These are phyloP conservation scores for Cyaniris semiargus DNA, from an alignment of 2,888 invertebrate genomes.

Conservation along the genomic window DNA sequence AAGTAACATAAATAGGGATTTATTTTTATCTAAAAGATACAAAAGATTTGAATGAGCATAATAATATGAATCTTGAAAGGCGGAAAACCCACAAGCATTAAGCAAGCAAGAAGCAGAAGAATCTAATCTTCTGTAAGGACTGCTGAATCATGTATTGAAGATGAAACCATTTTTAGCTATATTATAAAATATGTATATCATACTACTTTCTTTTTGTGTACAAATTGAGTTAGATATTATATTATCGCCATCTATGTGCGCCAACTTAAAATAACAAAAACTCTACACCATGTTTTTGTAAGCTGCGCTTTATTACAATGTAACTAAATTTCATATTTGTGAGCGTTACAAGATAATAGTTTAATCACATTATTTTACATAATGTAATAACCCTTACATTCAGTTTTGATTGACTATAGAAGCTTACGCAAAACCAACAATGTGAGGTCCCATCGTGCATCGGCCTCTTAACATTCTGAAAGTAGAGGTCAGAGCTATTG, in stretches of 20 bases:
- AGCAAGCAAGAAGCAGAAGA: too few species aligned
- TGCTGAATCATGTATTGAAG: too few species aligned
- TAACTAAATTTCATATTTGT: background rate
- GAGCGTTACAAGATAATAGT: background rate
- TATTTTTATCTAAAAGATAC: too few species aligned
- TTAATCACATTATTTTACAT: background rate
- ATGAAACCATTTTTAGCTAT: too few species aligned
- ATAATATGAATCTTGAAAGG: too few species aligned
- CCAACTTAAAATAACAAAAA: conserved; percentile 11
- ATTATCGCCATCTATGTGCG: background rate
- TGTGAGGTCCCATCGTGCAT: conserved; percentile 61
- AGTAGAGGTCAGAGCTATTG: conserved; percentile 65
- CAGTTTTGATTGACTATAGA: background rate
- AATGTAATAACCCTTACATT: background rate
- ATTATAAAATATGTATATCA: too few species aligned
- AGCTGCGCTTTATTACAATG: background rate
- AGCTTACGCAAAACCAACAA: conserved; percentile 53
- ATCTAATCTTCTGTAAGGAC: too few species aligned
- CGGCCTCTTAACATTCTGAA: conserved; percentile 52
- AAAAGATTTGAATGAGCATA: too few species aligned
- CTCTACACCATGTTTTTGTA: background rate
- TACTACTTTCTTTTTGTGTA: background rate
- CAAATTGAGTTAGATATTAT: background rate
- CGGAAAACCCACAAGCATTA: too few species aligned
- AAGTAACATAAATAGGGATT: too few species aligned